Percentiles rank a stretch among this genome's conserved stretches.
Conservation (phyloP, 2,888 invertebrate species). For the Panopea generosa region DNA sequence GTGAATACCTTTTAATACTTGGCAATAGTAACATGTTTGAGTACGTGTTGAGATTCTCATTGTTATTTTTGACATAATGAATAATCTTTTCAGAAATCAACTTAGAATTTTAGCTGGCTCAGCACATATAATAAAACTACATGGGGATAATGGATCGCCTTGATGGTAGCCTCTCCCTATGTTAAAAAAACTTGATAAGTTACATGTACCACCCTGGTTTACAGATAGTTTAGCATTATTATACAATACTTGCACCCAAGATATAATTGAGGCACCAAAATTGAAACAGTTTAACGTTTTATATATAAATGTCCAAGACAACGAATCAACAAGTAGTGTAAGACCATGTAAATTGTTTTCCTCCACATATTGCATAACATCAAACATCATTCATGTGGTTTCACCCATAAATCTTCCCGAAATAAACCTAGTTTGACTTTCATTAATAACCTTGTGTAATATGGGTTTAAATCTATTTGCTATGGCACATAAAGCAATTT, state of each 20-base stretch:
- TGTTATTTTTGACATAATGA: no score
- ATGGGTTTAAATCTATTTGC: no score
- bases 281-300: slow-evolving; percentile 22
- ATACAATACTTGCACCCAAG: neutral
- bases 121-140: no score
- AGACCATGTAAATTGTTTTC: slow-evolving; percentile 26
- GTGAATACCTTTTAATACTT: no score
- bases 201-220: neutral
- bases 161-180: neutral
- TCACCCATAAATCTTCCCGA: slow-evolving; percentile 32
- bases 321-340: slow-evolving; percentile 29
- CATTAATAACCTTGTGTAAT: no score
- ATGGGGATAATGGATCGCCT: no score
- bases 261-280: slow-evolving; percentile 24
- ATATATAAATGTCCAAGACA: slow-evolving; percentile 31
- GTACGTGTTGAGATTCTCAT: no score
- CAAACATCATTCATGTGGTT: slow-evolving; percentile 33
- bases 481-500: slow-evolving; percentile 24
- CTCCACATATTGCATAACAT: slow-evolving; percentile 34
- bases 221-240: slow-evolving; percentile 2
- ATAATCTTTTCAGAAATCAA: no score
- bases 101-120: no score
- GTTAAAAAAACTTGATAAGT: neutral
- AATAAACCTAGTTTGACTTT: no score
- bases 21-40: no score